These are phyloP conservation scores for Callipepla californica DNA, from an alignment of 2,113 vertebrate genomes.

Conservation along the genomic window DNA sequence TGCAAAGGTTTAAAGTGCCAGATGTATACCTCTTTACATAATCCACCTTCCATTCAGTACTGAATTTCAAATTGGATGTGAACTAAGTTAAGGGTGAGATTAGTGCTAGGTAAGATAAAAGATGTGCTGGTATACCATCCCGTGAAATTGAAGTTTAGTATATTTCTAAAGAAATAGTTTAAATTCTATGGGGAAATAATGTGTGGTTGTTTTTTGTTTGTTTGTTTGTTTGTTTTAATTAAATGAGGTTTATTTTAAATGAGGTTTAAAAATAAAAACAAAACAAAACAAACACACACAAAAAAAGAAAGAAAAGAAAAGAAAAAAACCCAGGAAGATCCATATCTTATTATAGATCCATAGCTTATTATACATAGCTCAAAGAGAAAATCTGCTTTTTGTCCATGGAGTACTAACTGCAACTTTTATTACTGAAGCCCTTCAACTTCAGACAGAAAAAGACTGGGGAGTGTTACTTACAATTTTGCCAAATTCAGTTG, in stretches of 20 bases:
- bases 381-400: background rate
- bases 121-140: background rate
- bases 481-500: background rate
- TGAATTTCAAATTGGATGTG: background rate
- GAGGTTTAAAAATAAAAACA: no score
- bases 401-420: background rate
- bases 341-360: background rate
- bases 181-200: rapidly evolving
- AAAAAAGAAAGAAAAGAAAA: no score
- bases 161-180: background rate
- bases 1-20: background rate
- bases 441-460: background rate
- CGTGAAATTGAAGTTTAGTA: background rate
- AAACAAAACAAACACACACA: no score
- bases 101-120: background rate
- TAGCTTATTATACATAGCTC: background rate
- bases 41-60: background rate
- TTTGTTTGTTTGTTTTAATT: background rate
- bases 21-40: background rate
- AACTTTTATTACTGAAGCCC: background rate
- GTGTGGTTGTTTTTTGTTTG: no score
- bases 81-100: background rate
- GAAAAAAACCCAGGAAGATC: background rate
- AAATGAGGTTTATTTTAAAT: background rate
- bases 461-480: background rate